phyloP scores from a whole-genome alignment of 2,113 vertebrate species.

The Phrynocephalus versicolor region DNA sequence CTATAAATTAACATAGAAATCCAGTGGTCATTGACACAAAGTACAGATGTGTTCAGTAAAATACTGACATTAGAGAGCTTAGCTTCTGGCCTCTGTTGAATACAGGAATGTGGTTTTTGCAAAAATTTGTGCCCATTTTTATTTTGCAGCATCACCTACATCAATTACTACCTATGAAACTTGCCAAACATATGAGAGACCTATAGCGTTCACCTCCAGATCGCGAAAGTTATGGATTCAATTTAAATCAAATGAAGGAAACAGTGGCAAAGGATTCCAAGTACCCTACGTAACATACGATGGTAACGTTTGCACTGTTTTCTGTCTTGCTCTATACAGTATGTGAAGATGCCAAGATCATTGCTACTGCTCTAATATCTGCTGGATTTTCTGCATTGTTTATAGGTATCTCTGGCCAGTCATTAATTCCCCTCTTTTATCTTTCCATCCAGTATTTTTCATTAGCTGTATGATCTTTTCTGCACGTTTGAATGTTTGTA shows the following conservation, averaged over 20 bases:
- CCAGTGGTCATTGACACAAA: too few relatives aligned
- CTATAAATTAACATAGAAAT: background rate
- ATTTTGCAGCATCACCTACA: slow-evolving; percentile 82
- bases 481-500: too few relatives aligned
- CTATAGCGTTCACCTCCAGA: slow-evolving; percentile 92
- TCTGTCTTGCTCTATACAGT: background rate
- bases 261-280: slow-evolving; percentile 93
- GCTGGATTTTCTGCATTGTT: too few relatives aligned
- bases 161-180: slow-evolving; percentile 95
- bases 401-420: background rate
- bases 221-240: slow-evolving; percentile 94
- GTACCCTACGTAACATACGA: slow-evolving; percentile 94
- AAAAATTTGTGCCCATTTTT: slow-evolving; percentile 12
- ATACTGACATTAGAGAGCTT: background rate
- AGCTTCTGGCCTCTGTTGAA: background rate
- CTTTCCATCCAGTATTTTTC: background rate
- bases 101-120: background rate
- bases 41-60: background rate
- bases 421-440: slow-evolving; percentile 6
- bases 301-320: slow-evolving; percentile 71
- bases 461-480: too few relatives aligned
- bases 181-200: slow-evolving; percentile 91
- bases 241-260: slow-evolving; percentile 92
- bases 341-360: slow-evolving; percentile 2
- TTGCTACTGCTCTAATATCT: too few relatives aligned